Base-by-base conservation (phyloP, 2,797 vertebrate species). In the Myiotriccus ornatus region DNA sequence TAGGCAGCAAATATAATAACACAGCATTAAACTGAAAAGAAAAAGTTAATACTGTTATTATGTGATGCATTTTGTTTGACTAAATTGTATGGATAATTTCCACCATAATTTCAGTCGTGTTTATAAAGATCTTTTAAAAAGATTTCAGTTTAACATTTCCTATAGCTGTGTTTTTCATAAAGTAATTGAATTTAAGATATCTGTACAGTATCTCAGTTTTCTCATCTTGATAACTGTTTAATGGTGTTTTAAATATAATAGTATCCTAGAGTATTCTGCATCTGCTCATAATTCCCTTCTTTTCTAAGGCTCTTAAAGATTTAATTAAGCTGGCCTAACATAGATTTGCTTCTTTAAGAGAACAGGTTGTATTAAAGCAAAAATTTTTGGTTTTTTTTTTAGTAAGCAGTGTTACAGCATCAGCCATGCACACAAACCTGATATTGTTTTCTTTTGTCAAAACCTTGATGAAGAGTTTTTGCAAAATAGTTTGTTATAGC, bases 1-100 rank as follows among this genome's bases (percentile, higher is more conserved):
- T 91, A 97, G 89, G 96, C 96, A 94, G 84, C 96, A 98, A 97
- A 97, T 97, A 98, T 97, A 98, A 98, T 96, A 97, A 96, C 25
- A 82, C n/a, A 84, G 83, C 93, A 96, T 97, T 97, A 96, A 96
- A 97, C 93, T 95, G 94, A 90, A 96, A 97, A 96, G 70, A 88
- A 97, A 95, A 97, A 95, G 67, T 96, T 96, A 93, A 96, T 97
- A 88, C 89, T 57, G 28, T 90, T 95, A 91, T 94, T 96, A 96
- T 11, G 25, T 78, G 87, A 95, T 95, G 60, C 91, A 91, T 96
- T 97, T 95, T 96, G 76, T 94, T 96, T 82, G 81, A 84, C 78
- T 96, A 89, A 95, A 93, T 97, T 87, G 93, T 96, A 76, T 92
- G 71, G 78, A 83, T 81, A 84, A 93, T 91, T 89, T 89, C 78